Conservation (phyloP, 2,797 vertebrate species). For the Morelia viridis region DNA sequence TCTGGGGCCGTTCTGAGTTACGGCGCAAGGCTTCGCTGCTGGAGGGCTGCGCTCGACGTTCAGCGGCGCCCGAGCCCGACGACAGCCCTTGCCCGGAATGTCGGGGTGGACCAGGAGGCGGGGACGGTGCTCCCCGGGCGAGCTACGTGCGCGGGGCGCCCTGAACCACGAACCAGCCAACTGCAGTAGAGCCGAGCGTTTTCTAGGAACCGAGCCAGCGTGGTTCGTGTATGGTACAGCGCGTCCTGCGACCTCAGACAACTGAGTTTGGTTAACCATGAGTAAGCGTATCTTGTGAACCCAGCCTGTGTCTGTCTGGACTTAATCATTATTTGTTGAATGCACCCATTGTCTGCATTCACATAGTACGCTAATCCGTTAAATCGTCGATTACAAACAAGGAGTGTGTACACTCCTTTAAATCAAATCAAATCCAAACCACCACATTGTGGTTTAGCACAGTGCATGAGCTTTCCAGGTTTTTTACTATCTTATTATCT, state of each 20-base stretch:
- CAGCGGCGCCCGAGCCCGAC: neutral
- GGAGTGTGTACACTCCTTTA: neutral
- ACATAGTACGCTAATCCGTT: neutral
- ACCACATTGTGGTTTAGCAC: neutral
- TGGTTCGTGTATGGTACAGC: neutral
- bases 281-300: neutral
- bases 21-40: neutral
- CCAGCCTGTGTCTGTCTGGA: neutral
- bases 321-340: neutral
- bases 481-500: neutral
- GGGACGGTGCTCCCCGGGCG: neutral
- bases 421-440: neutral
- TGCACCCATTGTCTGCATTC: neutral
- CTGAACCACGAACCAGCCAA: neutral
- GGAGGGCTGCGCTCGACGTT: no score
- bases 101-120: neutral
- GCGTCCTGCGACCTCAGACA: neutral
- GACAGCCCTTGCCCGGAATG: neutral
- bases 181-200: neutral
- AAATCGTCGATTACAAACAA: neutral
- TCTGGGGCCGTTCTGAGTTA: slow-evolving; percentile 16
- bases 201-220: neutral
- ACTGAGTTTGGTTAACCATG: neutral
- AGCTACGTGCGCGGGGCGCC: neutral
- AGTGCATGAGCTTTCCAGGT: neutral